phyloP scores from a whole-genome alignment of 2,797 vertebrate species.

The Petrocephalus schoutedeni region DNA sequence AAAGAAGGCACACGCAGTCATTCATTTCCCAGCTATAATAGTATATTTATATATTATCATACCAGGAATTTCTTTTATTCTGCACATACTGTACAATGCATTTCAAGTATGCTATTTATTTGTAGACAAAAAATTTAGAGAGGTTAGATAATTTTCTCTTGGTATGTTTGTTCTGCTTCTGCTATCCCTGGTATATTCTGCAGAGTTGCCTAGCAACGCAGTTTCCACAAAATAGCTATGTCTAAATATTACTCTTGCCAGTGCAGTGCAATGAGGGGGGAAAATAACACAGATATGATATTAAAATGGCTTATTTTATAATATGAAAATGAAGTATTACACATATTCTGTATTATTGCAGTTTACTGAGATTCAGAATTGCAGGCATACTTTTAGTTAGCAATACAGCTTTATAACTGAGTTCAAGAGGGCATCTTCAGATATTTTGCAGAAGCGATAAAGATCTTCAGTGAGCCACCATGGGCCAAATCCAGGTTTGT shows the following conservation, averaged over 20 bases:
- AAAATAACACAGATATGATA: not conserved
- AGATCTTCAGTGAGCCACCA: not conserved
- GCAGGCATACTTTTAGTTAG: not conserved
- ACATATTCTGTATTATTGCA: not conserved
- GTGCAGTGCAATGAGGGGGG: slow-evolving; percentile 7
- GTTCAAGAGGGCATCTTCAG: not conserved
- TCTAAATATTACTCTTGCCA: slow-evolving; percentile 24
- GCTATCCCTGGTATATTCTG: slow-evolving; percentile 44
- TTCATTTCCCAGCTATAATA: not conserved
- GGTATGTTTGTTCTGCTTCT: slow-evolving; percentile 33
- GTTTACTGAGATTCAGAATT: not conserved
- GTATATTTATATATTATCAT: not conserved
- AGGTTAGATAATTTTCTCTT: slow-evolving; percentile 17
- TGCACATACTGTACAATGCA: not conserved
- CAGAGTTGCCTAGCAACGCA: slow-evolving; percentile 43
- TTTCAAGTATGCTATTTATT: not conserved
- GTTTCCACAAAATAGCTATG: slow-evolving; percentile 32
- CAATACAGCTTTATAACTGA: not conserved
- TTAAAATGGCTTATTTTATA: slow-evolving; percentile 14
- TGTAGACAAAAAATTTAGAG: slow-evolving; percentile 8
- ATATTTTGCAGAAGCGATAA: not conserved
- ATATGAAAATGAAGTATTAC: not conserved
- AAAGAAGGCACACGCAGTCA: not conserved
- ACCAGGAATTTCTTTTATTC: not conserved
- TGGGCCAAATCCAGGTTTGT: not conserved